phyloP scores from a whole-genome alignment of 2,888 invertebrate genomes.

The Lysandra bellargus region DNA sequence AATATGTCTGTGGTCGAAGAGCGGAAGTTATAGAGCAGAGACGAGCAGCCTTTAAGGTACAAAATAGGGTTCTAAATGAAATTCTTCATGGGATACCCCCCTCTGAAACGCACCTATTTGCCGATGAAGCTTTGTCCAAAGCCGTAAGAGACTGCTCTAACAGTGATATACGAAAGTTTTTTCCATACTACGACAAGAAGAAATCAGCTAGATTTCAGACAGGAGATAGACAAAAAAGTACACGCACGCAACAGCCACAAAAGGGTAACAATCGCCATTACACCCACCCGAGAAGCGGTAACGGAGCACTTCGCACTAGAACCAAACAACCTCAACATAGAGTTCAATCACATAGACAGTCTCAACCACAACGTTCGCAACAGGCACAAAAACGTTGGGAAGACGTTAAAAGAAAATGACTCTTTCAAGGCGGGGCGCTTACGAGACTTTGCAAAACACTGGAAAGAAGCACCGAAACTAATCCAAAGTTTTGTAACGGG shows the following conservation, averaged over 20 bases:
- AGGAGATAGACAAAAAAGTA: conserved; percentile 17
- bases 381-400: too few relatives aligned
- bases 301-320: background rate
- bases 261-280: background rate
- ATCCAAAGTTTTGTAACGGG: conserved; percentile 35
- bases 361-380: too few relatives aligned
- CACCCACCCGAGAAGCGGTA: conserved; percentile 22
- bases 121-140: conserved; percentile 31
- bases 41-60: conserved; percentile 12
- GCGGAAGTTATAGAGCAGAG: conserved; percentile 33
- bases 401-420: too few relatives aligned
- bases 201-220: background rate
- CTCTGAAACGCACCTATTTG: conserved; percentile 34
- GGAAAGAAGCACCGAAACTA: conserved; percentile 22
- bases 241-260: conserved; percentile 10
- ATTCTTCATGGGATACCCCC: conserved; percentile 33
- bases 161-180: conserved; percentile 23
- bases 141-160: conserved; percentile 24
- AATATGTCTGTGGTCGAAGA: conserved; percentile 37
- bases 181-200: conserved; percentile 14
- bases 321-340: conserved; percentile 18
- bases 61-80: conserved; percentile 23
- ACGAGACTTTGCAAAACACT: conserved; percentile 6
- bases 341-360: too few relatives aligned
- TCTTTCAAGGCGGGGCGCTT: too few relatives aligned